A percentile compares a stretch with the other conserved stretches of the same genome.
Evolutionary conservation across 1,140 invertebrate genomes (phyloP).

Genomic region (Magallana gigas): DNA sequence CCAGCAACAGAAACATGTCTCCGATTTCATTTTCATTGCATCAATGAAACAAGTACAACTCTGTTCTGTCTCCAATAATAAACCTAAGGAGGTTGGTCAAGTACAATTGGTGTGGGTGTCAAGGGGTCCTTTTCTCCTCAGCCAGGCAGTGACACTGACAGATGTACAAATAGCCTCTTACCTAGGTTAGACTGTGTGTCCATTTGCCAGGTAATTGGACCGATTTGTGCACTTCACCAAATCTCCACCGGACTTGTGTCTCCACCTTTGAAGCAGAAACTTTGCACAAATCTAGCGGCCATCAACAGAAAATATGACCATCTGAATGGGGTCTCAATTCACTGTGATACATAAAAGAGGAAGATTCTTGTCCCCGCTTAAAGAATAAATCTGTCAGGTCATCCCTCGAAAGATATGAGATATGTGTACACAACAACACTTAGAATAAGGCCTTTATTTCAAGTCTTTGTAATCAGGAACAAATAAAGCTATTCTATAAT

Average conservation of each 20-base stretch:
- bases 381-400: constrained; percentile 8
- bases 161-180: not conserved
- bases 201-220: not conserved
- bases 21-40: no score
- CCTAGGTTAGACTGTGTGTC: not conserved
- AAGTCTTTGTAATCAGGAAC: not conserved
- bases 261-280: not conserved
- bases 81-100: no score
- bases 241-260: not conserved
- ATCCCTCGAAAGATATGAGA: not conserved
- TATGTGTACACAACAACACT: no score
- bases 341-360: not conserved
- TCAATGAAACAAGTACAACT: no score
- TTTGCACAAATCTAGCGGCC: not conserved
- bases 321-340: not conserved
- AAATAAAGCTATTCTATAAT: not conserved
- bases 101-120: no score
- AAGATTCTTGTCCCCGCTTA: not conserved
- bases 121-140: no score
- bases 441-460: not conserved
- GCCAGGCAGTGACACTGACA: not conserved
- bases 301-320: not conserved
- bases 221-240: not conserved
- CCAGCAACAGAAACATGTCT: no score
- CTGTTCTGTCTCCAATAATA: no score